Conservation (phyloP, 2,113 vertebrate genomes). For the Seriola aureovittata region DNA sequence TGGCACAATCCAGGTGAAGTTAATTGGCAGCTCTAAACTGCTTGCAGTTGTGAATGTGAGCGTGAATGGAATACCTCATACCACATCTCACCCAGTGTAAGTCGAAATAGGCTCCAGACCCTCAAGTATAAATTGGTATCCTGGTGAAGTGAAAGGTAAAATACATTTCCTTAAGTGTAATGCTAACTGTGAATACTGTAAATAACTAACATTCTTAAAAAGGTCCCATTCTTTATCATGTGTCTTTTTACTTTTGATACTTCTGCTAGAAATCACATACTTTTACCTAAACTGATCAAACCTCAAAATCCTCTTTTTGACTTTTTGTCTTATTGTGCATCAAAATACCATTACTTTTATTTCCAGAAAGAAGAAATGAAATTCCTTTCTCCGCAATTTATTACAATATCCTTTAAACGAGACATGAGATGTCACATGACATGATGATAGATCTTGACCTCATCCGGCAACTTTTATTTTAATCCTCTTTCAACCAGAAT, state of each 20-base stretch:
- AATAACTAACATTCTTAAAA: not conserved
- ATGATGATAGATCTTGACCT: not conserved
- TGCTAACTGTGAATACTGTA: not conserved
- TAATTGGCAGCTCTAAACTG: not conserved
- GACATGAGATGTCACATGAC: not conserved
- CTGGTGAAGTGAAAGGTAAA: not conserved
- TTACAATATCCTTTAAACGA: not conserved
- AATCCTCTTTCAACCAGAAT: not conserved
- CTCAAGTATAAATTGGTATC: not conserved
- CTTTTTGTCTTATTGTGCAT: too few species aligned
- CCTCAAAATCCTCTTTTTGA: too few species aligned
- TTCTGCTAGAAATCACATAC: not conserved
- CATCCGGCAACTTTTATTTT: not conserved
- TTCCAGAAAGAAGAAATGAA: not conserved
- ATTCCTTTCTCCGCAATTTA: too few species aligned
- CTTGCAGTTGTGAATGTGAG: not conserved
- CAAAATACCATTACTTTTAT: not conserved
- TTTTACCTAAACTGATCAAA: too few species aligned
- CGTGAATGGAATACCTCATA: not conserved
- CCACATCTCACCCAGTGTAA: not conserved
- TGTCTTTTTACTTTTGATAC: not conserved
- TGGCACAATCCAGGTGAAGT: not conserved
- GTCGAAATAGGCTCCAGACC: not conserved
- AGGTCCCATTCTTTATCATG: not conserved
- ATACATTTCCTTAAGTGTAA: not conserved